Conservation (phyloP, 2,888 invertebrate genomes). For the Tromatobia lineatoria region DNA sequence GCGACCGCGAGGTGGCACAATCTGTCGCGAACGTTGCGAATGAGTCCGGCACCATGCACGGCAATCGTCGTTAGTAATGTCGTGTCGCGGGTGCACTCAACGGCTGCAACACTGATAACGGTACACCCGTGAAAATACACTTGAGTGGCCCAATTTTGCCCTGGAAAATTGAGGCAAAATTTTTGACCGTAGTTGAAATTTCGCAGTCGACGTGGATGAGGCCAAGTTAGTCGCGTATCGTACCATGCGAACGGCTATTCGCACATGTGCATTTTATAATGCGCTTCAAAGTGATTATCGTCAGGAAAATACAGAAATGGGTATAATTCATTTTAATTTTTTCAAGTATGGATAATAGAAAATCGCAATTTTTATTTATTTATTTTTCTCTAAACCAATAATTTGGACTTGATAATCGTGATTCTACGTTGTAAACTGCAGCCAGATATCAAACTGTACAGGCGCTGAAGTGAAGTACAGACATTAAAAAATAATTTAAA, state of each 20-base stretch:
- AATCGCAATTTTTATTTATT: too few species aligned
- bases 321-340: background rate
- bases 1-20: slow-evolving; percentile 62
- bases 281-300: background rate
- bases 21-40: slow-evolving; percentile 68
- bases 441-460: too few species aligned
- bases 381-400: too few species aligned
- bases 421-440: too few species aligned
- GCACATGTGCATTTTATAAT: background rate
- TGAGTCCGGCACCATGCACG: slow-evolving; percentile 32
- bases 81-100: slow-evolving; percentile 34
- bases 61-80: slow-evolving; percentile 42
- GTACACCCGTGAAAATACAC: slow-evolving; percentile 41
- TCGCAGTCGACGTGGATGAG: background rate
- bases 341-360: too few species aligned
- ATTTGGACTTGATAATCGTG: too few species aligned
- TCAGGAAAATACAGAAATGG: background rate
- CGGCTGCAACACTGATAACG: slow-evolving; percentile 49
- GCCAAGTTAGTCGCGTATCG: background rate
- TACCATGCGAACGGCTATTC: background rate
- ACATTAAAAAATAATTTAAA: too few species aligned
- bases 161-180: slow-evolving; percentile 26
- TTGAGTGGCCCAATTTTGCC: slow-evolving; percentile 45
- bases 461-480: too few species aligned
- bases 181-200: background rate